Evolutionary conservation across 2,113 vertebrate species (phyloP).

Genomic region (Pelobates fuscus): DNA sequence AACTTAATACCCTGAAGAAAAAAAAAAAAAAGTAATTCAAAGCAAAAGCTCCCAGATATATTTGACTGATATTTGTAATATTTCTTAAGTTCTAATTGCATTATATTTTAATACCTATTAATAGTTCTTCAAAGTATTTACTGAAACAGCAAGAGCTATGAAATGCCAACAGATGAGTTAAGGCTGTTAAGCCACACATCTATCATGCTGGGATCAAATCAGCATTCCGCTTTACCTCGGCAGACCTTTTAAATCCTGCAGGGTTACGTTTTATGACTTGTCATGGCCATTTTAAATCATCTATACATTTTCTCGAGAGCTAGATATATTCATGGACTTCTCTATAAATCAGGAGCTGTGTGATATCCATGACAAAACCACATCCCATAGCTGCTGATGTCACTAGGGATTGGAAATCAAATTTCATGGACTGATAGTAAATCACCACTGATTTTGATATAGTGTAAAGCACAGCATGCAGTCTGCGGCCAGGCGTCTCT

Average conservation of each 20-base stretch:
- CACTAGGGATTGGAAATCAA: slow-evolving; percentile 57
- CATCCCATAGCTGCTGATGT: slow-evolving; percentile 52
- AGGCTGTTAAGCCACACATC: slow-evolving; percentile 8
- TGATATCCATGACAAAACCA: slow-evolving; percentile 46
- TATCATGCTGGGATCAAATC: slow-evolving; percentile 45
- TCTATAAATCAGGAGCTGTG: slow-evolving; percentile 40
- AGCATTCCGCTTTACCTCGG: slow-evolving; percentile 36
- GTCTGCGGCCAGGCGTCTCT: slow-evolving; percentile 7
- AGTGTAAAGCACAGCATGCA: slow-evolving; percentile 27
- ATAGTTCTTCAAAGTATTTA: slow-evolving; percentile 13
- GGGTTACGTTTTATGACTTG: slow-evolving; percentile 46
- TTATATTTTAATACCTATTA: slow-evolving; percentile 7
- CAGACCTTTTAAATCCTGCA: slow-evolving; percentile 41
- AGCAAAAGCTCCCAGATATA: too few species aligned
- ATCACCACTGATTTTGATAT: slow-evolving; percentile 42
- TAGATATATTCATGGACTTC: slow-evolving; percentile 46
- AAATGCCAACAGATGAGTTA: slow-evolving; percentile 20
- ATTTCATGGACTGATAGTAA: slow-evolving; percentile 52
- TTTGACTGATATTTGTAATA: too few species aligned
- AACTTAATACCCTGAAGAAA: too few species aligned
- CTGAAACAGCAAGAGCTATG: slow-evolving; percentile 9
- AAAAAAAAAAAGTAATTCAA: too few species aligned
- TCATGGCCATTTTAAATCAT: slow-evolving; percentile 42
- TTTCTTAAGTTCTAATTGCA: too few species aligned
- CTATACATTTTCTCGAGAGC: slow-evolving; percentile 38